phyloP scores from a whole-genome alignment of 2,888 invertebrate genomes.

The Monochamus alternatus region DNA sequence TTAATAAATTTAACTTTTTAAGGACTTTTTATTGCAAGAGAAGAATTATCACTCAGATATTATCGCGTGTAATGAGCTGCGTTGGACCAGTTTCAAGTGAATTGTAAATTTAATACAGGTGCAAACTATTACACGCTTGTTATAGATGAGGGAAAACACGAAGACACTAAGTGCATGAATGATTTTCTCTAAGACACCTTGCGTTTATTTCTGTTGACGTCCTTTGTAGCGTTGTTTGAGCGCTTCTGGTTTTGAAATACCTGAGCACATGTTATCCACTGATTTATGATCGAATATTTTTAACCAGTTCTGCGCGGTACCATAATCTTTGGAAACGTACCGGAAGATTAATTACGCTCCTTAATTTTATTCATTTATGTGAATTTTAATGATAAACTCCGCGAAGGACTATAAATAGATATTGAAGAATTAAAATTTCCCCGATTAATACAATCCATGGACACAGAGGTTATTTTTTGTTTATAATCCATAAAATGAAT shows the following conservation, averaged over 20 bases:
- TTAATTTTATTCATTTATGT: constrained; percentile 62
- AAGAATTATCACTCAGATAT: too few species aligned
- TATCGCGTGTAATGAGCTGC: too few species aligned
- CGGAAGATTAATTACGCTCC: constrained; percentile 58
- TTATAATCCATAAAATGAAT: too few species aligned
- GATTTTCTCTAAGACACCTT: constrained; percentile 43
- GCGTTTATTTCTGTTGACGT: constrained; percentile 52
- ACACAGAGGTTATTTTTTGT: not conserved
- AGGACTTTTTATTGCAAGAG: too few species aligned
- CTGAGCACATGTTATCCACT: constrained; percentile 65
- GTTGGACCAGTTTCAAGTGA: constrained; percentile 31
- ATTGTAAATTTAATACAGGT: constrained; percentile 44
- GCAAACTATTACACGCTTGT: constrained; percentile 37
- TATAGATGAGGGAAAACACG: constrained; percentile 10
- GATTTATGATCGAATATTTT: constrained; percentile 66
- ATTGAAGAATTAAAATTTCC: constrained; percentile 30
- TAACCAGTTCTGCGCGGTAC: constrained; percentile 64
- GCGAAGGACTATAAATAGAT: constrained; percentile 49
- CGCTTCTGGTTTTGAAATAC: constrained; percentile 67
- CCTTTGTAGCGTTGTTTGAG: constrained; percentile 47
- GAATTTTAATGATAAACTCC: constrained; percentile 60
- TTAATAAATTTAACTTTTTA: too few species aligned
- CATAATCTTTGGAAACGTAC: constrained; percentile 59
- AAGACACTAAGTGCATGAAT: constrained; percentile 41
- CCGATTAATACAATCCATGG: constrained; percentile 41